Percentiles rank a stretch among this genome's conserved stretches.
Conservation (phyloP, 2,797 vertebrate genomes). For the Pantherophis alleghaniensis region DNA sequence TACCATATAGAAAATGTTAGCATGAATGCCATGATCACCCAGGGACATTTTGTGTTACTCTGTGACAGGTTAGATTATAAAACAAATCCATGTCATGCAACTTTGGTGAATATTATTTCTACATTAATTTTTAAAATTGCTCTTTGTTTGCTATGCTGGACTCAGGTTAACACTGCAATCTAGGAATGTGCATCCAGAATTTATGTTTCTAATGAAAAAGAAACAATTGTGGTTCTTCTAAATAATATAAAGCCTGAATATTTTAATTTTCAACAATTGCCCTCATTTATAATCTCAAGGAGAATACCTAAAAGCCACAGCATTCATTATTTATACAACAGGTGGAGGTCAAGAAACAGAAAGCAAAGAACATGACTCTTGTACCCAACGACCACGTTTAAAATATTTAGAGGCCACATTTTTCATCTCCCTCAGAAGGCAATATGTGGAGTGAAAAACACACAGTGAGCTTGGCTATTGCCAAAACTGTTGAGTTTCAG, state of each 20-base stretch:
- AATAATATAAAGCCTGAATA: not conserved
- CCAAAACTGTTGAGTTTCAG: not conserved
- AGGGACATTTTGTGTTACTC: not conserved
- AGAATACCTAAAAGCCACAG: not conserved
- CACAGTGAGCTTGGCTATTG: not conserved
- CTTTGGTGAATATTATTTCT: not conserved
- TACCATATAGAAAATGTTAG: not conserved
- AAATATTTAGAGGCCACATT: not conserved
- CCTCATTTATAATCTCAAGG: not conserved
- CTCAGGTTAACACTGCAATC: not conserved
- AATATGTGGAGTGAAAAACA: not conserved
- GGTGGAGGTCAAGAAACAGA: not conserved
- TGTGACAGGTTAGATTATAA: not conserved
- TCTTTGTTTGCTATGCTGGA: not conserved
- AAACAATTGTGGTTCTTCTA: not conserved
- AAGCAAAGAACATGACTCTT: not conserved
- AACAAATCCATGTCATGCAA: not conserved
- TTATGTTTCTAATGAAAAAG: not conserved
- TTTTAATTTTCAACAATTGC: not conserved
- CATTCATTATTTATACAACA: too few species aligned
- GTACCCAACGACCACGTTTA: not conserved
- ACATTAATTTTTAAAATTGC: not conserved
- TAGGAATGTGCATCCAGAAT: not conserved
- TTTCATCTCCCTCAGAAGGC: not conserved
- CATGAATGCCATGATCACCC: not conserved